Base-by-base conservation (phyloP, 2,888 invertebrate species). In the Lobophora halterata region DNA sequence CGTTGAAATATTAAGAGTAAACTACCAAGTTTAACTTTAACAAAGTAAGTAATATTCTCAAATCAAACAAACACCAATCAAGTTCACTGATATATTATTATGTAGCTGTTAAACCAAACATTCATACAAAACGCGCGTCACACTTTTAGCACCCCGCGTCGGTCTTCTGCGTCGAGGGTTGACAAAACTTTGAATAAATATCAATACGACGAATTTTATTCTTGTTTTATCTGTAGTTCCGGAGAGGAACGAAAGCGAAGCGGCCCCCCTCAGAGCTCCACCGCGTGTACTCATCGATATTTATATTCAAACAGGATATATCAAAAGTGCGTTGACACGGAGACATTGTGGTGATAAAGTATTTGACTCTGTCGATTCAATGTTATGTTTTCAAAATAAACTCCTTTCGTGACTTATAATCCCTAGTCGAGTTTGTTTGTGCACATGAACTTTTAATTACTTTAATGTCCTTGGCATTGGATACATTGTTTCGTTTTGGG, bases 241-340 rank as follows among this genome's bases (percentile, higher is more conserved):
- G 38, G 41, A 49, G 41, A 41, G 24, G 10, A 42, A 27, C 44
- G 48, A 51, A 51, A 55, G 40, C 43, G 43, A 17, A 20, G 19
- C 21, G 24, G 28, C 36, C 58, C 51, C 58, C 46, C 49, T 49
- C 42, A 24, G 49, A 49, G 53, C 59, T 55, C 41, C 54, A 43
- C n/a, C n/a, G n/a, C n/a, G 41, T 38, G 53, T 38, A 55, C 57
- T 66, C 62, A 65, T 67, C 63, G 56, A 53, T 66, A 65, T 64
- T 65, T 62, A 63, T 65, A 68, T 63, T 55, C 59, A 63, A 68
- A 70, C 71, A 73, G 72, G 70, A 73, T 68, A 62, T 68, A 63
- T 67, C 58, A 61, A 63, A 49, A 63, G 66, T 63, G 34, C 71
- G 60, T 72, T 69, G 73, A 69, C 74, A 68, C 65, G 47, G 48